Base-by-base conservation (phyloP, 2,888 invertebrate species). In the Octonoba sinensis region DNA sequence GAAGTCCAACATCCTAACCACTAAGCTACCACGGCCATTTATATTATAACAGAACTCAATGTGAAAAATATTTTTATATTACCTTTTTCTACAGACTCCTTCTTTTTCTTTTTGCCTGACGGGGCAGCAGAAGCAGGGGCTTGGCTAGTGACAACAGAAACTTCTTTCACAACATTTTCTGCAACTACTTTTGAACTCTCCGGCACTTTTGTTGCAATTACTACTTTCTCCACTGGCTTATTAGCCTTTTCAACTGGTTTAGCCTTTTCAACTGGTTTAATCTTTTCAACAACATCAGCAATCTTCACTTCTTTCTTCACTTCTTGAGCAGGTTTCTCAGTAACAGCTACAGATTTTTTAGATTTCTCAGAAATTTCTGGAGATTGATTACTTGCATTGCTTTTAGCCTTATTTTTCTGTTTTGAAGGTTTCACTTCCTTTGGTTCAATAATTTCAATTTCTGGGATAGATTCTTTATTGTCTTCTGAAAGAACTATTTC, bases 191-290 rank as follows among this genome's bases (percentile, higher is more conserved):
- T 88, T 84, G 90, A 86, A 73, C 90, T 86, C 85, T 90, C 65
- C 90, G 90, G 0, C 89, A 90, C 59, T 47, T 90, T 87, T 85
- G 90, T 90, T 84, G 88, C 89, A 3, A 90, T 89, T 86, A 90
- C 90, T 24, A 89, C 89, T 56, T 76, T 64, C 57, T 73, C 79
- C 69, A 82, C 71, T 20, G 73, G 54, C 59, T 83, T 77, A n/a
- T n/a, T 36, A 3, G 73, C 27, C 8, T 54, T 27, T 22, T 84
- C 74, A 51, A 20, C 78, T 36, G 56, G 44, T 22, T 65, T 47
- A 1, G 93, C 93, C 90, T 93, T 94, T 87, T 93, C 86, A 87
- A 94, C 91, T 89, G 94, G 94, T 86, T 94, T 92, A 88, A 93
- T 93, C 87, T 93, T 91, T 89, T 92, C 56, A 51, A n/a, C n/a